phyloP scores from a whole-genome alignment of 2,113 vertebrate species.

The Mormyrus iriodes region DNA sequence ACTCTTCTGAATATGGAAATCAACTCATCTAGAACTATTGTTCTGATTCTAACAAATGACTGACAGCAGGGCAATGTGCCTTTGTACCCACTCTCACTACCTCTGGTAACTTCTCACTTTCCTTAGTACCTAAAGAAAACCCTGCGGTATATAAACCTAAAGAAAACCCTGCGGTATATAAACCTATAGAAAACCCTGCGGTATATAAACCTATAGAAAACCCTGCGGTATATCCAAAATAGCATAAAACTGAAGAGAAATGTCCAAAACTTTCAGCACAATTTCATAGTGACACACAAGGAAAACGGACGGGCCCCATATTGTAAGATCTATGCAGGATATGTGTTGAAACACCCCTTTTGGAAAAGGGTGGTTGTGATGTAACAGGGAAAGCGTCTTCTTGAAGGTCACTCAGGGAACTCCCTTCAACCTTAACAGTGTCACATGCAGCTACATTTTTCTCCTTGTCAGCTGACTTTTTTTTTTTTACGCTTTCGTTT shows the following conservation, averaged over 20 bases:
- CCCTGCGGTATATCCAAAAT: background rate
- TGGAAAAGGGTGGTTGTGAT: conserved; percentile 24
- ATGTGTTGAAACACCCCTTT: conserved; percentile 19
- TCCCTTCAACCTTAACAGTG: conserved; percentile 83
- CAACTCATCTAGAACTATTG: background rate
- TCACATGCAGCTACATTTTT: conserved; percentile 68
- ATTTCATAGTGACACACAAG: background rate
- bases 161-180: background rate
- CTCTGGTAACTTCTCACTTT: background rate
- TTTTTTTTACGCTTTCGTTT: conserved; percentile 32
- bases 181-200: background rate
- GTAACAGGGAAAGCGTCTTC: conserved; percentile 59
- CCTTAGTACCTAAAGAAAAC: background rate
- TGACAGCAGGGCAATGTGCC: no score
- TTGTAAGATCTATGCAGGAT: conserved; percentile 78
- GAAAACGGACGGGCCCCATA: conserved; percentile 62
- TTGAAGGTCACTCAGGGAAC: conserved; percentile 59
- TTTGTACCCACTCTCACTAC: background rate
- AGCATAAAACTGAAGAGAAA: background rate
- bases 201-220: background rate
- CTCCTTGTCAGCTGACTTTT: conserved; percentile 81
- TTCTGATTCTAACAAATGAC: background rate
- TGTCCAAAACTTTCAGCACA: background rate
- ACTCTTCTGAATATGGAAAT: background rate
- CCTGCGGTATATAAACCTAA: background rate